A percentile compares a stretch with the other conserved stretches of the same genome.
phyloP scores from a whole-genome alignment of 92 coral and sea anemone species.

The Virgularia gustaviana region DNA sequence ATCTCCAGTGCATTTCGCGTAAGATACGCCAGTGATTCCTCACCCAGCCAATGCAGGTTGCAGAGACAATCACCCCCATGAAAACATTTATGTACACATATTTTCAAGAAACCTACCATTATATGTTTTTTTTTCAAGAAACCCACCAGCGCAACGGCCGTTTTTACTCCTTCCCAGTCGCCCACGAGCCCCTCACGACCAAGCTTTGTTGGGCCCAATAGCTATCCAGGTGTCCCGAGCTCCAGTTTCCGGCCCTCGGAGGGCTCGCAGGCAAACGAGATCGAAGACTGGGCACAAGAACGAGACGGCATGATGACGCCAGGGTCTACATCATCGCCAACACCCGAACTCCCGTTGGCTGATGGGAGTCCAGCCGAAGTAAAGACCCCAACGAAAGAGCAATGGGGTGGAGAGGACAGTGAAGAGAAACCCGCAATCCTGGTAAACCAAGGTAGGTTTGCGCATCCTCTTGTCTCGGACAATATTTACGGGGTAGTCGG shows the following conservation, averaged over 20 bases:
- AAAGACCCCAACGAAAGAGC: slow-evolving; percentile 5
- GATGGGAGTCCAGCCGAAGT: background rate
- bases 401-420: background rate
- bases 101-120: too few species aligned
- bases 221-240: slow-evolving; percentile 13
- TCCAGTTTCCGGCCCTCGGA: background rate
- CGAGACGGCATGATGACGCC: slow-evolving; percentile 14
- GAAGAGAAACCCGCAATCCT: too few species aligned
- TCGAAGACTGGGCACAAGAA: slow-evolving; percentile 20
- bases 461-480: too few species aligned
- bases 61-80: too few species aligned
- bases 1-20: too few species aligned
- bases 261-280: slow-evolving; percentile 9
- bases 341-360: background rate
- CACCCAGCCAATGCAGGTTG: too few species aligned
- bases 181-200: background rate
- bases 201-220: background rate
- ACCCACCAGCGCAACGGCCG: background rate
- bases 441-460: too few species aligned
- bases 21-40: too few species aligned
- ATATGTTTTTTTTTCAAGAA: background rate
- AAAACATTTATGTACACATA: too few species aligned
- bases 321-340: background rate
- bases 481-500: too few species aligned
- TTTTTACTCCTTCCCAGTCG: slow-evolving; percentile 12